Evolutionary conservation across 35 echinoderm and acorn worm genomes (phyloP), one percentile per base, ranked within the genome.

Genomic region (Amphiura filiformis): DNA sequence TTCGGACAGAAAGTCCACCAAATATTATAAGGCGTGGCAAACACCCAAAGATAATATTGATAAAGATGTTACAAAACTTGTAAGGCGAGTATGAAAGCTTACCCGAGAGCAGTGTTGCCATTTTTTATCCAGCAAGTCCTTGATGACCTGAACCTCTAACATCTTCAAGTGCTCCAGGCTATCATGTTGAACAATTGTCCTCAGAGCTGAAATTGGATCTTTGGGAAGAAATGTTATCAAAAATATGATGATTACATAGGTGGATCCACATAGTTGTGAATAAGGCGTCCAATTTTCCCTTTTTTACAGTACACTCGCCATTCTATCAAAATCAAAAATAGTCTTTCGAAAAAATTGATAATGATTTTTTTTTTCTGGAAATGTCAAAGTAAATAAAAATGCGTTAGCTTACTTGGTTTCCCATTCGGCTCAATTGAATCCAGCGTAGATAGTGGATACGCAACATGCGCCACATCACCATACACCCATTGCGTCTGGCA

Each of bases 71-170:
- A n/a, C n/a, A n/a, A n/a, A n/a, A n/a, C n/a, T n/a, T n/a, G n/a
- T n/a, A n/a, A n/a, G n/a, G n/a, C n/a, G n/a, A n/a, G n/a, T n/a
- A n/a, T n/a, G n/a, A n/a, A 32, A 18, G 12, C 39, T 31, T 87
- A 97, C 95, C 90, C 65, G 86, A 23, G 89, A 86, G 84, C 89
- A 97, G 17, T 26, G 30, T 36, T 94, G 94, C 95, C 95, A 97
- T 80, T 97, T 97, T 36, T 93, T 41, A 22, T 89, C 18, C 3
- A 97, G 82, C 23, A 97, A 75, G 23, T 89, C 65, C 82, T 94
- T 88, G 22, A 97, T 84, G 28, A 97, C 92, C 47, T 88, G 88
- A 18, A 89, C 95, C 32, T 97, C 92, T 34, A 97, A 91, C 95
- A 97, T 94, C 79, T 89, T 88, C 13, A 97, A 83, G 75, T 97